Evolutionary conservation across 2,888 invertebrate species (phyloP), one percentile per base, ranked within the genome.

Genomic region (Amiota minor): DNA sequence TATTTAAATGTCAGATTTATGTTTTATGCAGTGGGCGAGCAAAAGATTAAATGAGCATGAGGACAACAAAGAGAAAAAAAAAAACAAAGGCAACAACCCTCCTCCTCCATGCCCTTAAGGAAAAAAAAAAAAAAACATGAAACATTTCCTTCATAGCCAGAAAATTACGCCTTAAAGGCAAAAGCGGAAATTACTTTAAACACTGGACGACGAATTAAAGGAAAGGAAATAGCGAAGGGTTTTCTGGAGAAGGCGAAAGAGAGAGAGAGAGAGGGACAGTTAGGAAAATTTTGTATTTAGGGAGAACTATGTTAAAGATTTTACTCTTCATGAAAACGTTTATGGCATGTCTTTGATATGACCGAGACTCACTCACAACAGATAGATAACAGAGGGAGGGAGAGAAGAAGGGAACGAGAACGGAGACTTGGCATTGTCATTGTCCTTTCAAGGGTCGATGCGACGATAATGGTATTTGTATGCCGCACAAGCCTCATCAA

Each of bases 1-100:
- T 87, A 87, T 86, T 86, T 86, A 87, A 87, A 87, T 87, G 88
- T 85, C 84, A 84, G 87, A 87, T 86, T 87, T 81, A 79, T 79
- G 79, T 74, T 14, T 53, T 14, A 23, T 20, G 49, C 12, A 16
- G 35, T 35, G 35, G 35, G 35, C 6, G 35, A 35, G 35, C 35
- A 35, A 35, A 35, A 35, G 4, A 35, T 35, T 35, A 6, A 35
- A 35, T 35, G 35, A 35, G 35, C 6, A 35, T 35, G 35, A 6
- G 35, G 35, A 6, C 35, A 35, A n/a, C n/a, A n/a, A n/a, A n/a
- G n/a, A n/a, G n/a, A n/a, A n/a, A n/a, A n/a, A n/a, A n/a, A 6
- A 35, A 35, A 35, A 35, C 35, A 35, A 35, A 35, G 35, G 35
- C 35, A 35, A 35, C 35, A 1, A 1, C 3, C 2, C 23, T 23